A percentile compares a stretch with the other conserved stretches of the same genome.
Conservation (phyloP, 2,888 invertebrate genomes). For the Cheilosia soror region DNA sequence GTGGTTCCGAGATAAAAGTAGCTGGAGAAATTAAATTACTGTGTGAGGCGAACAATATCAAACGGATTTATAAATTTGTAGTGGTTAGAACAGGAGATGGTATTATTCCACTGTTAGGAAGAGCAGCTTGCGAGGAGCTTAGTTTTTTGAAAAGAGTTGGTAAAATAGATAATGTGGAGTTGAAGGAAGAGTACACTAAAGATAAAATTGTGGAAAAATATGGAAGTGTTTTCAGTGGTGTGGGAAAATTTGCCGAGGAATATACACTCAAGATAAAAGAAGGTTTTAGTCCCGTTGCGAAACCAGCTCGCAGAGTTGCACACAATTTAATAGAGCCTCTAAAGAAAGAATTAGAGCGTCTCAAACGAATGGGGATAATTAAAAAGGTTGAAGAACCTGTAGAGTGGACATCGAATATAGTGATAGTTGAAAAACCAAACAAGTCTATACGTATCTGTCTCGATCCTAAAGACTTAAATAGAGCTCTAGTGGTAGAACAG, state of each 20-base stretch:
- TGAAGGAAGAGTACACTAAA: too few species aligned
- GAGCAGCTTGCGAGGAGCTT: slow-evolving; percentile 38
- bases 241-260: slow-evolving; percentile 32
- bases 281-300: slow-evolving; percentile 29
- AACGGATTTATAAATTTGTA: neutral
- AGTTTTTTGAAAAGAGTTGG: slow-evolving; percentile 12
- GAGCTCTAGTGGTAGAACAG: slow-evolving; percentile 30
- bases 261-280: slow-evolving; percentile 41
- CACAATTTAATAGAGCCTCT: slow-evolving; percentile 37
- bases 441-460: slow-evolving; percentile 52
- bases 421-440: slow-evolving; percentile 60
- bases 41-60: slow-evolving; percentile 12
- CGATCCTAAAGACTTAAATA: slow-evolving; percentile 51
- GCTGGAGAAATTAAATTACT: slow-evolving; percentile 9
- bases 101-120: slow-evolving; percentile 15
- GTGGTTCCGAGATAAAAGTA: slow-evolving; percentile 45
- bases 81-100: neutral
- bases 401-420: slow-evolving; percentile 58
- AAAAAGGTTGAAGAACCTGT: slow-evolving; percentile 50
- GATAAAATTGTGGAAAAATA: neutral
- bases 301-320: slow-evolving; percentile 33
- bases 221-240: slow-evolving; percentile 20
- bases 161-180: neutral
- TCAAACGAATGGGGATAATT: slow-evolving; percentile 41
- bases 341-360: slow-evolving; percentile 47